Conservation (phyloP, 2,113 vertebrate species). For the Aix galericulata region DNA sequence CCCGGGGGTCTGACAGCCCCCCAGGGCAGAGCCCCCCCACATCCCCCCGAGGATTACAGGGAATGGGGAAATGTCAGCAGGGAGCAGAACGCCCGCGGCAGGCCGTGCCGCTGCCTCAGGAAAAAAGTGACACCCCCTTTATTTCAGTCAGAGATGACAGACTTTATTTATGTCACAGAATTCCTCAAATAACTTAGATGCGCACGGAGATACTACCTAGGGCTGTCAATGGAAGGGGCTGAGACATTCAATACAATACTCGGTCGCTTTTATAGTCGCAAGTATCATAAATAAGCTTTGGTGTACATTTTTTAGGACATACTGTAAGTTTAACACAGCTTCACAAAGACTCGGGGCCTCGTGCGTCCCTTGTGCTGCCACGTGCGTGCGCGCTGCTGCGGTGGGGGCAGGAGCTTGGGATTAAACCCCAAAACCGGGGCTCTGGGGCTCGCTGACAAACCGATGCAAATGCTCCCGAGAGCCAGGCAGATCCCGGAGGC, state of each 20-base stretch:
- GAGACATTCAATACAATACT: not conserved
- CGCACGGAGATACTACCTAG: slow-evolving; percentile 30
- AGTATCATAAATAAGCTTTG: slow-evolving; percentile 60
- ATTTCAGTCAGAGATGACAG: slow-evolving; percentile 46
- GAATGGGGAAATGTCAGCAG: too few species aligned
- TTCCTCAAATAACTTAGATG: slow-evolving; percentile 43
- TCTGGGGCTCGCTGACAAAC: not conserved
- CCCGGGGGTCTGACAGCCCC: too few species aligned
- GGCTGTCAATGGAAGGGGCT: not conserved
- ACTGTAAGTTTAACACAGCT: slow-evolving; percentile 32
- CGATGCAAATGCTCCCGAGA: not conserved
- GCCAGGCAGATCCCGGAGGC: not conserved
- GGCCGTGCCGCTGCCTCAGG: not conserved
- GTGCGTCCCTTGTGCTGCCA: accelerated
- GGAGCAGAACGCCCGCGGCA: too few species aligned
- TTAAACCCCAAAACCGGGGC: accelerated
- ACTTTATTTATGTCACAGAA: slow-evolving; percentile 74
- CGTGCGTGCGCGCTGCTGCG: accelerated
- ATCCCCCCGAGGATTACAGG: too few species aligned
- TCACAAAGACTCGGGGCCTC: not conserved
- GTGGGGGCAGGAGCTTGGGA: accelerated
- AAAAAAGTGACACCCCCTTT: accelerated
- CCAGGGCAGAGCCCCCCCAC: too few species aligned
- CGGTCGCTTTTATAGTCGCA: not conserved
- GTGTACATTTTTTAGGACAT: slow-evolving; percentile 44